Evolutionary conservation across 30 jellyfish, hydroid and myxozoan genomes (phyloP).

Genomic region (Aurelia aurita complex sp. Pacific): DNA sequence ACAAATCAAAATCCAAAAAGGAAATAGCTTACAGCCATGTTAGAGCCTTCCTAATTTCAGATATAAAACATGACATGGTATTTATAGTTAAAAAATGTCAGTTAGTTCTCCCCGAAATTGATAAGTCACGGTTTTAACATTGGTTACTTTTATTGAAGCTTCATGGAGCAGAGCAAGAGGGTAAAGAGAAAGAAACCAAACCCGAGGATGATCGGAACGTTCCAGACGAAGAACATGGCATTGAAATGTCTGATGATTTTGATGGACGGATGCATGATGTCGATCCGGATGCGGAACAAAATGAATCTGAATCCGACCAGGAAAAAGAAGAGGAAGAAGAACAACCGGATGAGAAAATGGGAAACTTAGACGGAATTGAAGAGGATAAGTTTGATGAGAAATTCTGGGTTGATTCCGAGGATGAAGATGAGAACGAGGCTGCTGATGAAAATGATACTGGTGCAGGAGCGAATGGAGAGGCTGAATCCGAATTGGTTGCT

Average conservation of each 20-base stretch:
- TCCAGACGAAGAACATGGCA: conserved; percentile 91
- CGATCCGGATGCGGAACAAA: conserved; percentile 76
- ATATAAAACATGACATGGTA: too few species aligned
- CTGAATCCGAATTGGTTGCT: conserved; percentile 93
- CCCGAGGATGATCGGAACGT: conserved; percentile 61
- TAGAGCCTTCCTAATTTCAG: too few species aligned
- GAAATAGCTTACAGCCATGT: too few species aligned
- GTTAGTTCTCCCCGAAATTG: too few species aligned
- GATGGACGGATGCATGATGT: conserved; percentile 91
- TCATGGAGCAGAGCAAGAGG: conserved; percentile 88
- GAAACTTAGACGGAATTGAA: conserved; percentile 80
- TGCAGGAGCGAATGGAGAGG: conserved; percentile 81
- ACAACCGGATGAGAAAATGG: conserved; percentile 86
- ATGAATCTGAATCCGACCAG: conserved; percentile 42
- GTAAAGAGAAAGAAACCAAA: conserved; percentile 62
- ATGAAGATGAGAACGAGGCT: conserved; percentile 79
- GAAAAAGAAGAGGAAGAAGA: conserved; percentile 67
- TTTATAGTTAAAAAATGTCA: too few species aligned
- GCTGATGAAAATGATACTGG: conserved; percentile 78
- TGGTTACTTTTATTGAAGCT: conserved; percentile 25
- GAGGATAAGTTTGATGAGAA: conserved; percentile 82
- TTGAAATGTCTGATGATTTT: conserved; percentile 98
- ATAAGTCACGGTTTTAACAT: too few species aligned
- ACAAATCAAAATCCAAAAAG: too few species aligned
- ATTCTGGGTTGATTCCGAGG: conserved; percentile 94